Conservation (phyloP, 2,888 invertebrate genomes). For the Hermaeophaga mercurialis region DNA sequence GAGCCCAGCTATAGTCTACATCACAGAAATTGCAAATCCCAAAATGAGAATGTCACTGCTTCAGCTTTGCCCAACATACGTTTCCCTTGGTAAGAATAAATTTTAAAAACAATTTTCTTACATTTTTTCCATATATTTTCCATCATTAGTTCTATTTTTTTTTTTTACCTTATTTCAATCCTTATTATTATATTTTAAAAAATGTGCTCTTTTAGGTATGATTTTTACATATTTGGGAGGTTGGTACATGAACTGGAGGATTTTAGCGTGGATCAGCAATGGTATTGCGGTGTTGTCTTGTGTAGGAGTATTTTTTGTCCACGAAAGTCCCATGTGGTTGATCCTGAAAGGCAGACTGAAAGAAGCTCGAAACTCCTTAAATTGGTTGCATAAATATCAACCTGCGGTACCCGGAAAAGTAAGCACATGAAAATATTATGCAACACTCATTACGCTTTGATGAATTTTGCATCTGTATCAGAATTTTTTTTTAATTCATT, state of each 20-base stretch:
- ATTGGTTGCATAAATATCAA: slow-evolving; percentile 58
- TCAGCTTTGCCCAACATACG: slow-evolving; percentile 64
- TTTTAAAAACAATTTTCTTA: background rate
- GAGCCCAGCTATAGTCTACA: slow-evolving; percentile 66
- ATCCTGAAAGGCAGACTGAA: slow-evolving; percentile 61
- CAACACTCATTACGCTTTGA: too few relatives aligned
- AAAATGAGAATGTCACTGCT: slow-evolving; percentile 64
- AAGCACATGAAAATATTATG: too few relatives aligned
- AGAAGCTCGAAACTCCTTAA: slow-evolving; percentile 60
- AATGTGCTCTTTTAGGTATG: slow-evolving; percentile 58
- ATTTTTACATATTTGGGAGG: slow-evolving; percentile 63
- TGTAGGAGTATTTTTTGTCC: slow-evolving; percentile 60
- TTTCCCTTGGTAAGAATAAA: slow-evolving; percentile 60
- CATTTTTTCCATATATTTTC: too few relatives aligned
- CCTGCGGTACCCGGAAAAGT: slow-evolving; percentile 53
- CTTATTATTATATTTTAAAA: background rate
- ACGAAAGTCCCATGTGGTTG: slow-evolving; percentile 66
- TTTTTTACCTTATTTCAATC: too few relatives aligned
- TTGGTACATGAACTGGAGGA: slow-evolving; percentile 61
- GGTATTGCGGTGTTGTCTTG: slow-evolving; percentile 60
- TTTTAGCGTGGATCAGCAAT: slow-evolving; percentile 62
- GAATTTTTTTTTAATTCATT: too few relatives aligned
- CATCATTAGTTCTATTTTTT: too few relatives aligned
- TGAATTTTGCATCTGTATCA: too few relatives aligned
- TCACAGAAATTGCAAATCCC: slow-evolving; percentile 65